These are phyloP conservation scores for Ia io DNA, from an alignment of 2,113 vertebrate genomes.

Conservation along the genomic window DNA sequence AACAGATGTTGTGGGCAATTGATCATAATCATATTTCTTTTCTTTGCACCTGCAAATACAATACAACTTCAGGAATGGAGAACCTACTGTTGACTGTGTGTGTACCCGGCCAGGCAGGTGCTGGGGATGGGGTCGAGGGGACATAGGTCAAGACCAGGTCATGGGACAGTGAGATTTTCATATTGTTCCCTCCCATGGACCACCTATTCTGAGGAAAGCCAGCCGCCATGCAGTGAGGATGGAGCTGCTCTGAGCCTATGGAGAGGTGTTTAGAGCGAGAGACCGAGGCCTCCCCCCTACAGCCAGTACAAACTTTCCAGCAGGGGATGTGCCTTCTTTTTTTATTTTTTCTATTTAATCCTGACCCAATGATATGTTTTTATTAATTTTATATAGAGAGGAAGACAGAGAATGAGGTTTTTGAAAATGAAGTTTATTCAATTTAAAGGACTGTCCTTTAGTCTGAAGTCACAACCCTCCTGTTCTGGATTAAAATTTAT, in stretches of 20 bases:
- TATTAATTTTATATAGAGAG: not conserved
- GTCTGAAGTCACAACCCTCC: not conserved
- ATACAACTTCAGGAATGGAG: not conserved
- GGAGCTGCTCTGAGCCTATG: not conserved
- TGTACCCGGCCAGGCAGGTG: not conserved
- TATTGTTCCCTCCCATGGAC: not conserved
- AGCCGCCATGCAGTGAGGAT: not conserved
- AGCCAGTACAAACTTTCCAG: not conserved
- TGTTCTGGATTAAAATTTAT: not conserved
- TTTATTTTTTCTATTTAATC: not conserved
- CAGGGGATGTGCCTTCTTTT: not conserved
- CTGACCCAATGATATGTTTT: not conserved
- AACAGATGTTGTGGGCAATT: slow-evolving; percentile 91
- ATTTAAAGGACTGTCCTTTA: not conserved
- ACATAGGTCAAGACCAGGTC: not conserved
- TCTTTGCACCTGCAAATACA: slow-evolving; percentile 88
- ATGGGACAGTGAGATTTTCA: not conserved
- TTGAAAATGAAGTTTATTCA: not conserved
- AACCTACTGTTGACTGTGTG: not conserved
- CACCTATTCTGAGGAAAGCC: not conserved
- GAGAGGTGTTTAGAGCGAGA: not conserved
- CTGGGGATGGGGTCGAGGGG: not conserved
- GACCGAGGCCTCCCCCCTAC: not conserved
- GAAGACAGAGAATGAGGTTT: not conserved
- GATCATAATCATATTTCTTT: slow-evolving; percentile 90